Evolutionary conservation across 2,797 vertebrate species (phyloP), one percentile per base, ranked within the genome.

Genomic region (Heteromormyrus szaboi): DNA sequence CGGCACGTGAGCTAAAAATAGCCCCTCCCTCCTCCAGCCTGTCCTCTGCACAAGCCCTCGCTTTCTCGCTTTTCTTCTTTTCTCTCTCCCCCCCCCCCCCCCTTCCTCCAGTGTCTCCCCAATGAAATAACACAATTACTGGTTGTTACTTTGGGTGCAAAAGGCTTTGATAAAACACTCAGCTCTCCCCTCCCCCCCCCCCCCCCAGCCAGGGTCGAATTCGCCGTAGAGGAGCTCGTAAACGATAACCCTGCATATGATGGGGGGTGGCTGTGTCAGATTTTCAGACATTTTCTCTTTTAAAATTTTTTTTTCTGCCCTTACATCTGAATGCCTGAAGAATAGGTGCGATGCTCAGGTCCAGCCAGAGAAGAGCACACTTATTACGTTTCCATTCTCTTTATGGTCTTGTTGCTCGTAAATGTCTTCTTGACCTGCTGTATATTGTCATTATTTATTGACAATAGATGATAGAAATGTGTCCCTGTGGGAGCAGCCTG

Each of bases 1-100:
- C 88, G 68, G 95, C 95, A 95, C 94, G 94, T 95, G 95, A 94
- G 93, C 94, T 96, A 96, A 95, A 95, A 95, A 95, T 96, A 95
- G 91, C 92, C 89, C 48, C 87, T 41, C 89, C 84, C 83, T 89
- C 88, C 91, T 59, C 90, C 86, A 91, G 90, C 90, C 91, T 0
- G 90, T 37, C 79, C 17, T 68, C 22, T 62, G 72, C 72, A 44
- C 72, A 79, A 37, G 33, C 72, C 37, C 72, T n/a, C 37, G 2
- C 72, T 79, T 79, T 79, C 72, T n/a, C 37, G 2, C 72, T 79
- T 79, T 79, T 41, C 72, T n/a, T 19, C 5, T 37, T 41, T 84
- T 72, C n/a, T 29, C n/a, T 1, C 76, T 33, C 29, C 19, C 44
- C 48, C 51, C 89, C 76, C 25, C 25, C 44, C 48, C 51, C 89